These are phyloP conservation scores for Augiades crinisus DNA, from an alignment of 2,888 invertebrate species.

Conservation along the genomic window DNA sequence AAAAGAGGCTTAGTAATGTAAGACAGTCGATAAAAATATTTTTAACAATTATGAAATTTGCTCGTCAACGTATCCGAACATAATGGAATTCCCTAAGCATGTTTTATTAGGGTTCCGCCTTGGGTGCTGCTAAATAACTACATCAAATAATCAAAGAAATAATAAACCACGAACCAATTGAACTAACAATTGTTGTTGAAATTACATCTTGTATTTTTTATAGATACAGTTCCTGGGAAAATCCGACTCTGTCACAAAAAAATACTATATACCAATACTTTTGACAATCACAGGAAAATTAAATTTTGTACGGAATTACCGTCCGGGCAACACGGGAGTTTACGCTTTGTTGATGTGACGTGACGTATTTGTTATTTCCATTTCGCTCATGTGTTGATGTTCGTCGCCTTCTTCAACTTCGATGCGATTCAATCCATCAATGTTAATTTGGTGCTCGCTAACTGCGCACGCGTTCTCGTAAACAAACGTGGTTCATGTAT, in stretches of 20 bases:
- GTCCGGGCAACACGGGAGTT: background rate
- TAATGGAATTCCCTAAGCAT: background rate
- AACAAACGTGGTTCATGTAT: conserved; percentile 31
- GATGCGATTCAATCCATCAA: background rate
- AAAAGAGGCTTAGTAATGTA: too few species aligned
- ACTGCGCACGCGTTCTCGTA: conserved; percentile 51
- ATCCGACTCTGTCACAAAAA: too few species aligned
- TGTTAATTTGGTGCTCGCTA: conserved; percentile 31
- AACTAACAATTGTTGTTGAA: too few species aligned
- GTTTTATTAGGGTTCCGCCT: background rate
- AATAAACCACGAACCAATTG: too few species aligned
- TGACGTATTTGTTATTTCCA: background rate
- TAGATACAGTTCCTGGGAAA: too few species aligned
- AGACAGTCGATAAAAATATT: too few species aligned
- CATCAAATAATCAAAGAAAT: too few species aligned
- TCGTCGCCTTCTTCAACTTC: background rate
- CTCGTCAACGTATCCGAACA: background rate
- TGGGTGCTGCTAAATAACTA: too few species aligned
- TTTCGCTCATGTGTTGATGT: conserved; percentile 7
- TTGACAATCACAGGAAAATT: too few species aligned
- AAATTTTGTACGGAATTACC: conserved; percentile 11
- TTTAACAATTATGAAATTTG: background rate
- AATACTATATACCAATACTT: too few species aligned
- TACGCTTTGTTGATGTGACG: conserved; percentile 8
- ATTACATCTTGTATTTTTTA: too few species aligned